phyloP scores from a whole-genome alignment of 2,888 invertebrate genomes.

The Polymixis flavicincta region DNA sequence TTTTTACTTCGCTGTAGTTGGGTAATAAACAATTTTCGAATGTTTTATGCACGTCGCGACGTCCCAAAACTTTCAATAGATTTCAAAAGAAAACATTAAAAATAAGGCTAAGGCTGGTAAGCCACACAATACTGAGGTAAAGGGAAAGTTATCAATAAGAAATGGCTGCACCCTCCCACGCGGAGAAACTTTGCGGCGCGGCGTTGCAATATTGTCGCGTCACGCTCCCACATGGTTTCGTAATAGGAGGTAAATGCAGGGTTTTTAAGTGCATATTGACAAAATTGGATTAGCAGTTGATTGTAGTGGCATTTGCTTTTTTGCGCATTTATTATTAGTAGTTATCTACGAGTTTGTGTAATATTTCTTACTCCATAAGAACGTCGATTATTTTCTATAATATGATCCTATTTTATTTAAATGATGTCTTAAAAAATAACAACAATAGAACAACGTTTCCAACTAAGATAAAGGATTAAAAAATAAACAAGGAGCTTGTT shows the following conservation, averaged over 20 bases:
- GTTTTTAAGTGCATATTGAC: constrained; percentile 50
- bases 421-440: no score
- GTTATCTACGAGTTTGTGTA: neutral
- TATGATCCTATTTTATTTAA: no score
- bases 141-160: constrained; percentile 75
- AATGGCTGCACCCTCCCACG: constrained; percentile 75
- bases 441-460: no score
- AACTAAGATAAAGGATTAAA: no score
- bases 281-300: constrained; percentile 18
- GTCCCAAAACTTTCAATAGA: neutral
- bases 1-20: no score
- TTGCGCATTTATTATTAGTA: constrained; percentile 5
- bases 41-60: no score
- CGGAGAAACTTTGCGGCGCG: constrained; percentile 70
- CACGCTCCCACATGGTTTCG: constrained; percentile 66
- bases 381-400: neutral
- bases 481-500: no score
- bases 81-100: neutral
- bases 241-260: constrained; percentile 49
- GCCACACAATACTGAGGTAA: constrained; percentile 54
- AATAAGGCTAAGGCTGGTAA: constrained; percentile 41
- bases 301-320: constrained; percentile 22
- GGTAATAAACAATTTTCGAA: neutral
- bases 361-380: neutral
- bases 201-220: constrained; percentile 67